Conservation (phyloP, 2,797 vertebrate genomes). For the Spinibarbus caldwelli region DNA sequence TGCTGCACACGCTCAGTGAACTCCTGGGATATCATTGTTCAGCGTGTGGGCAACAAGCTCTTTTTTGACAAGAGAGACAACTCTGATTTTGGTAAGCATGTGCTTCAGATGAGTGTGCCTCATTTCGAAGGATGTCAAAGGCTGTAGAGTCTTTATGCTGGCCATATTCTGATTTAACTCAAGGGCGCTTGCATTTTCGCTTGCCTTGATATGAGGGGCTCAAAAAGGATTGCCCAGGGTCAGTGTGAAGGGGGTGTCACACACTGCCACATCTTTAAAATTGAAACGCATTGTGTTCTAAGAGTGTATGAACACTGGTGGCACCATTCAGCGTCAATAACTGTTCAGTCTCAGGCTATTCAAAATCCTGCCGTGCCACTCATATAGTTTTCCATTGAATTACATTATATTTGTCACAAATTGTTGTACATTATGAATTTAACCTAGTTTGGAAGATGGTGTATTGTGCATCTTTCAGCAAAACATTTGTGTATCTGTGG, state of each 20-base stretch:
- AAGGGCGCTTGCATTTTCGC: background rate
- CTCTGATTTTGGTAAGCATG: slow-evolving; percentile 94
- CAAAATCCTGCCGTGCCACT: background rate
- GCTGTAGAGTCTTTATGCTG: background rate
- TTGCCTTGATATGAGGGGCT: background rate
- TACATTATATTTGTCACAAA: background rate
- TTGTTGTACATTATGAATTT: background rate
- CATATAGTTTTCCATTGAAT: background rate
- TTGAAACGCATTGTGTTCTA: background rate
- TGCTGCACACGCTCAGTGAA: slow-evolving; percentile 98
- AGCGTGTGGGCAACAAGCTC: slow-evolving; percentile 96
- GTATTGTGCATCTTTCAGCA: background rate
- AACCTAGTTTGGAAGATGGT: background rate
- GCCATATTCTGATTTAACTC: background rate
- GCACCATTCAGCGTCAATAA: too few species aligned
- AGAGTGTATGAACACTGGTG: background rate
- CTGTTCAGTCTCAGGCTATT: background rate
- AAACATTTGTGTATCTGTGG: background rate
- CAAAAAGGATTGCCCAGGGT: background rate
- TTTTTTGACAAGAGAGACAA: slow-evolving; percentile 99
- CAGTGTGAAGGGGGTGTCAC: background rate
- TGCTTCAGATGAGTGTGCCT: background rate
- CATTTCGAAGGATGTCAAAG: background rate
- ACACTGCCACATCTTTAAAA: background rate
- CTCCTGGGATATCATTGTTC: slow-evolving; percentile 98